Base-by-base conservation (phyloP, 2,113 vertebrate genomes). In the Harpagus bidentatus region DNA sequence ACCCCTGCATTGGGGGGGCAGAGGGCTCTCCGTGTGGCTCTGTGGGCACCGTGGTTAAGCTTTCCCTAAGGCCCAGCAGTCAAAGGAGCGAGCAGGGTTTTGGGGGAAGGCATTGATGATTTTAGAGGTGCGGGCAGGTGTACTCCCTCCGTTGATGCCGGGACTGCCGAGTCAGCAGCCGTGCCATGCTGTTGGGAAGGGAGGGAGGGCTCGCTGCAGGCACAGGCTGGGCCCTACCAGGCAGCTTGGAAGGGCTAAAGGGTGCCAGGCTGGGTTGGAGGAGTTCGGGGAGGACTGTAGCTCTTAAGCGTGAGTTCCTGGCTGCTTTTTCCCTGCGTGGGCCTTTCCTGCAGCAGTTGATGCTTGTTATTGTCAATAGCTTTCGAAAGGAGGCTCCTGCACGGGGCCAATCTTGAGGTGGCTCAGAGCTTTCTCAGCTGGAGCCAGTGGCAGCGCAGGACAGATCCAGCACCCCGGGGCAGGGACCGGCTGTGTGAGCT, bases 11-110 rank as follows among this genome's bases (percentile, higher is more conserved):
- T 16, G 13, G 42, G 20, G 16, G 29, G 23, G 13, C 8, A 8
- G n/a, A 9, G 42, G 61, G 9, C n/a, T 31, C 7, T 4, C 31
- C 3, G 13, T 4, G 18, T 0, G 3, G 42, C 25, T 40, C 16
- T 8, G 32, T 17, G 43, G 43, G 22, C 13, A 11, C 43, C 16
- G 1, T 3, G 23, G 50, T 15, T 9, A 20, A n/a, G 40, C 36
- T 23, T 19, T 9, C 8, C 55, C 32, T 6, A 11, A 7, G 53
- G 63, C 21, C 13, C 47, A 62, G 50, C 8, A 25, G 42, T 5
- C 73, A 59, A n/a, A 29, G 55, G 32, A 36, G 13, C 1, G 4
- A 36, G 42, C 32, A 17, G 72, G 4, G 31, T 43, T 28, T 43
- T 1, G 6, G 55, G 73, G 19, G 34, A 47, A 20, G 40, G 22